Conservation (phyloP, 1,140 invertebrate genomes). For the Hesperophylax magnus region DNA sequence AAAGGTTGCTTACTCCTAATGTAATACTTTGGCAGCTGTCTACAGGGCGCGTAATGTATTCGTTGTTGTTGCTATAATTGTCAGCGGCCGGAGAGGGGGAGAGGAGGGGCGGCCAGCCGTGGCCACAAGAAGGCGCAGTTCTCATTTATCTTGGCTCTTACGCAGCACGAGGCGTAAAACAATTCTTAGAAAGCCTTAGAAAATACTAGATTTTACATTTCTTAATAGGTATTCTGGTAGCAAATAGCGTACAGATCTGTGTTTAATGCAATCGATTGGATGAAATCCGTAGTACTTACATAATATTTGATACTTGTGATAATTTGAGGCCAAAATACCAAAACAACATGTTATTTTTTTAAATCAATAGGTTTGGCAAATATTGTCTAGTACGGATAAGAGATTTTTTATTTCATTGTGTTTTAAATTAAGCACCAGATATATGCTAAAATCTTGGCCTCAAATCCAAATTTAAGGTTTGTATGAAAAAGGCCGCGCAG, state of each 20-base stretch:
- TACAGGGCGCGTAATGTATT: conserved; percentile 32
- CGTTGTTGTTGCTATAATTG: conserved; percentile 47
- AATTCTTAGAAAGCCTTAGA: background rate
- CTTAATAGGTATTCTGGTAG: background rate
- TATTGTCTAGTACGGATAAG: no score
- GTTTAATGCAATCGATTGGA: background rate
- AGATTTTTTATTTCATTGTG: no score
- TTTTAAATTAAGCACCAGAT: no score
- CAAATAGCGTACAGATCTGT: background rate
- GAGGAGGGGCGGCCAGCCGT: background rate
- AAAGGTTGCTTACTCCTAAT: background rate
- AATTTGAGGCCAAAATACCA: no score
- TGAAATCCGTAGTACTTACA: background rate
- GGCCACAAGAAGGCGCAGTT: background rate
- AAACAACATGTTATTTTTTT: no score
- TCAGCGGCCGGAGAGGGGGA: conserved; percentile 28
- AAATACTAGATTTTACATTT: background rate
- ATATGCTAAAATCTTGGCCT: no score
- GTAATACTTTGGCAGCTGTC: background rate
- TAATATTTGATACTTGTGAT: no score
- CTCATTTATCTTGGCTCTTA: background rate
- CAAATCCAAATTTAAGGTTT: no score
- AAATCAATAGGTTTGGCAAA: no score
- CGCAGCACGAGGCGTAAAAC: background rate
- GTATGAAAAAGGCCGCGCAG: no score